These are phyloP conservation scores for Automeris io DNA, from an alignment of 2,888 invertebrate species.

Conservation along the genomic window DNA sequence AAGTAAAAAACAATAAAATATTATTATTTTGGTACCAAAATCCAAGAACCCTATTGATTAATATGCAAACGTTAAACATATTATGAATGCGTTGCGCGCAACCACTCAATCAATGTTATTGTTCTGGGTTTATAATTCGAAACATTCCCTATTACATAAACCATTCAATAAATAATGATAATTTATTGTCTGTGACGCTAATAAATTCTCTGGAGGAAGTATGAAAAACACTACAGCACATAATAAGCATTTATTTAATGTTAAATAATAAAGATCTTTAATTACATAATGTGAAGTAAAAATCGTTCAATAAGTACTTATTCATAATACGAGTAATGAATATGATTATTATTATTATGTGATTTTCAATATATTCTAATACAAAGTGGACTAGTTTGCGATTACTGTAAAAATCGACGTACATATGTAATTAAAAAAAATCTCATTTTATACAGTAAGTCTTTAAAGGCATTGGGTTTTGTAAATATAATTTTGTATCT, in stretches of 20 bases:
- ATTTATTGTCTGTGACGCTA: conserved; percentile 13
- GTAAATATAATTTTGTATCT: no score
- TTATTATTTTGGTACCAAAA: no score
- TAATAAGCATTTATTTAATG: neutral
- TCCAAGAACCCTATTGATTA: conserved; percentile 19
- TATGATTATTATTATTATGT: neutral
- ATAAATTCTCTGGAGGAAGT: neutral
- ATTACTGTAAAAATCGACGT: neutral
- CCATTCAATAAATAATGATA: conserved; percentile 18
- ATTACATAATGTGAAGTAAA: neutral
- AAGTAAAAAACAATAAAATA: no score
- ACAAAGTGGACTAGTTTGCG: neutral
- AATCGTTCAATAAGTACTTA: neutral
- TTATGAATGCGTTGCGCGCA: conserved; percentile 37
- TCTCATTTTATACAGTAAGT: no score
- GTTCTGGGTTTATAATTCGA: conserved; percentile 4
- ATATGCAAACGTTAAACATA: conserved; percentile 31
- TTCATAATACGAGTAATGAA: neutral
- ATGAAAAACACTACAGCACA: neutral
- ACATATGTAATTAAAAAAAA: no score
- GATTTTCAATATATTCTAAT: neutral
- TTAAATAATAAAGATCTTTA: neutral
- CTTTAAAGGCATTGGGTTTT: no score
- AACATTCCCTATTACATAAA: conserved; percentile 3
- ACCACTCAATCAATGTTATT: conserved; percentile 29